Conservation (phyloP, 2,113 vertebrate genomes). For the Podarcis raffonei region DNA sequence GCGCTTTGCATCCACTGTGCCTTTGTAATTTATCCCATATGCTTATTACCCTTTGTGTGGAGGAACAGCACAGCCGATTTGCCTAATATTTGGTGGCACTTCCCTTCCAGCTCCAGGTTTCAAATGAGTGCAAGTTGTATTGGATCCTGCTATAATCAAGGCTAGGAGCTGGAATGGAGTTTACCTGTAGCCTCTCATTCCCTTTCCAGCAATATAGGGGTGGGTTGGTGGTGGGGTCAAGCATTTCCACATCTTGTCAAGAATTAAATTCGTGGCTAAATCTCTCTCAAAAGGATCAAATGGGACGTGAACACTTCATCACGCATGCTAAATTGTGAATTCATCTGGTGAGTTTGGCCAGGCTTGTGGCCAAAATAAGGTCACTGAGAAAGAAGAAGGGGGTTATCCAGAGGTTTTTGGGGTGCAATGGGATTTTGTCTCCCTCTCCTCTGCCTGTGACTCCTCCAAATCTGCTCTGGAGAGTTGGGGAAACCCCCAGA, state of each 20-base stretch:
- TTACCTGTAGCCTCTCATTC: background rate
- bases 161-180: slow-evolving; percentile 11
- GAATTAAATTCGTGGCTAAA: background rate
- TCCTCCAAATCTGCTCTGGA: no score
- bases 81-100: slow-evolving; percentile 55
- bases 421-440: no score
- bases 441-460: no score
- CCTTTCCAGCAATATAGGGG: background rate
- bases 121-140: slow-evolving; percentile 7
- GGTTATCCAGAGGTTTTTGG: background rate
- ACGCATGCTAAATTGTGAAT: no score
- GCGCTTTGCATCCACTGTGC: slow-evolving; percentile 52
- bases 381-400: background rate
- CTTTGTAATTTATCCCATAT: slow-evolving; percentile 72
- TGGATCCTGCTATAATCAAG: slow-evolving; percentile 39
- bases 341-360: background rate
- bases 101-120: slow-evolving; percentile 47
- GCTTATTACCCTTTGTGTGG: slow-evolving; percentile 61
- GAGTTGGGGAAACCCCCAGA: no score
- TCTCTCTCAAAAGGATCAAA: background rate
- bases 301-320: no score
- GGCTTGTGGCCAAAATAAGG: background rate
- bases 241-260: background rate
- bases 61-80: slow-evolving; percentile 52
- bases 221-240: background rate